A percentile compares a stretch with the other conserved stretches of the same genome.
These are phyloP conservation scores for Liopterus haemorrhoidalis DNA, from an alignment of 2,888 invertebrate species.

Conservation along the genomic window DNA sequence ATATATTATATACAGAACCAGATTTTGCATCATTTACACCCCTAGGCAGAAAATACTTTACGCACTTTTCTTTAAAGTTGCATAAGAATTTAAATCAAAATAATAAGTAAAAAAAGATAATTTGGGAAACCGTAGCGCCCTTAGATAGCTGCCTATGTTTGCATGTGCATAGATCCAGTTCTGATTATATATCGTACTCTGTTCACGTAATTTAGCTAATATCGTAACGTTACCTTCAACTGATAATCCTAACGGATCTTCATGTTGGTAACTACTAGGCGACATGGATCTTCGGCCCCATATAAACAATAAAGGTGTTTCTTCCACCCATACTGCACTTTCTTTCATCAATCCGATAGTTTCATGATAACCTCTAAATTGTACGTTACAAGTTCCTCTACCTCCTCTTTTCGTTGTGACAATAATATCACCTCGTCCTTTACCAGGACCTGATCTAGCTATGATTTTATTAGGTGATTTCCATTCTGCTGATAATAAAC, in stretches of 20 bases:
- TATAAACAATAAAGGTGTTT: conserved; percentile 75
- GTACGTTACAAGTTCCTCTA: conserved; percentile 81
- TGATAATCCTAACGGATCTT: conserved; percentile 88
- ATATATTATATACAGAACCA: too few relatives aligned
- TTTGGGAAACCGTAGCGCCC: too few relatives aligned
- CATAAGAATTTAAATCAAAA: too few relatives aligned
- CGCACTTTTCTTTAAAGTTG: too few relatives aligned
- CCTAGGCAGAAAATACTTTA: too few relatives aligned
- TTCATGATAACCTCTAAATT: conserved; percentile 81
- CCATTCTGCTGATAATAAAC: conserved; percentile 94
- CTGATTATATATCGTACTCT: too few relatives aligned
- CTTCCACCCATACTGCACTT: conserved; percentile 98
- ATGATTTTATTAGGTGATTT: conserved; percentile 95
- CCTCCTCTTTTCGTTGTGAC: conserved; percentile 83
- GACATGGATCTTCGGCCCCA: conserved; percentile 83
- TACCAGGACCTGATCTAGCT: conserved; percentile 88
- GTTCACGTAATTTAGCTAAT: too few relatives aligned
- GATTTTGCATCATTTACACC: too few relatives aligned
- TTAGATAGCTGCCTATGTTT: too few relatives aligned
- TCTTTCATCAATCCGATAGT: conserved; percentile 92
- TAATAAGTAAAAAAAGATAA: too few relatives aligned
- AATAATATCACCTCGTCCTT: conserved; percentile 86
- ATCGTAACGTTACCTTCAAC: too few relatives aligned
- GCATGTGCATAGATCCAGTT: too few relatives aligned
- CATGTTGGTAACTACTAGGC: conserved; percentile 78